Conservation (phyloP, 2,888 invertebrate genomes). For the Brachylomia viminalis region DNA sequence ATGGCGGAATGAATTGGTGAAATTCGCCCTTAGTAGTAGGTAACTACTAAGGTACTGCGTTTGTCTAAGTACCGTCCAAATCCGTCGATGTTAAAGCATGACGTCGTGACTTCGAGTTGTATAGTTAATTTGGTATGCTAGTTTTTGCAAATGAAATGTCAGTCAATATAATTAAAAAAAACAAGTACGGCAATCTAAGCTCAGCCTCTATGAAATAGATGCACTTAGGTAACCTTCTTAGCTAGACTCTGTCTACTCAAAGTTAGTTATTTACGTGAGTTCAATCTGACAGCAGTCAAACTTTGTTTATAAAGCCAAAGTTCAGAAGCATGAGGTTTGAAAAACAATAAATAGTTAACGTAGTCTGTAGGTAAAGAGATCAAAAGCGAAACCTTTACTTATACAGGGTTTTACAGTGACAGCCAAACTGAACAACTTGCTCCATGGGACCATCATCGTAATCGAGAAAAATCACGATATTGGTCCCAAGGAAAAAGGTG, state of each 20-base stretch:
- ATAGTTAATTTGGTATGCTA: neutral
- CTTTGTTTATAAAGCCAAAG: slow-evolving; percentile 5
- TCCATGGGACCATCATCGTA: no score
- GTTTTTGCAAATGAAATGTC: neutral
- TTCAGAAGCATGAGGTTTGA: neutral
- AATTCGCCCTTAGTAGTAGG: neutral
- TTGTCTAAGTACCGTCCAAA: neutral
- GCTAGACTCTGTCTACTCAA: neutral
- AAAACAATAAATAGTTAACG: neutral
- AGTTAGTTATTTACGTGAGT: slow-evolving; percentile 4
- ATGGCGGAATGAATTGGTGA: neutral
- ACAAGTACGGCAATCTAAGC: neutral
- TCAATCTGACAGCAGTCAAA: slow-evolving; percentile 26
- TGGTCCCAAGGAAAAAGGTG: no score
- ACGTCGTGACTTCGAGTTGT: neutral
- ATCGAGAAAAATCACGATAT: no score
- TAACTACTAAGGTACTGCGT: neutral
- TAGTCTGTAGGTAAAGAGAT: neutral
- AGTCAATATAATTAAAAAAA: neutral
- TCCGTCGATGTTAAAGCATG: neutral
- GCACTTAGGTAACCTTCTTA: slow-evolving; percentile 1
- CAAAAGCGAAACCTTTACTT: neutral
- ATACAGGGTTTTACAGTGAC: no score
- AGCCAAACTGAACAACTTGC: no score
- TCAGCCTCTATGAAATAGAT: slow-evolving; percentile 8